Base-by-base conservation (phyloP, 92 coral and sea anemone genomes). In the Parazoanthus atlanticus region DNA sequence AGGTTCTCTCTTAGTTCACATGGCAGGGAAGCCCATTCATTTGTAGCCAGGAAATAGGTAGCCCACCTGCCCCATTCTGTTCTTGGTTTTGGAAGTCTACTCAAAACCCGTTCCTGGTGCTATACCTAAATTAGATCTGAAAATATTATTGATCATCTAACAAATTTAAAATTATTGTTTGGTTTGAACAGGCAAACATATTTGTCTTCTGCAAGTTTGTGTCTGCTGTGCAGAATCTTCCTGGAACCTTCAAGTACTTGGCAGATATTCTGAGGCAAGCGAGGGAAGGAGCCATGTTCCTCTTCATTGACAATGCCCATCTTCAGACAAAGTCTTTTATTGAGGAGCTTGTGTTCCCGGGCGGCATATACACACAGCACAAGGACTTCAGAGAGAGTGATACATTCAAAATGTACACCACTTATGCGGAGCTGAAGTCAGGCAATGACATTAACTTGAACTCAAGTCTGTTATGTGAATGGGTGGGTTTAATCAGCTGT, bases 241-340 rank as follows among this genome's bases (percentile, higher is more conserved):
- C 94, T 72, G 98, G 98, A 66, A 91, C 99, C 76, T 94, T 91
- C 87, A 92, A 93, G 71, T 93, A 94, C 82, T 84, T 97, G 81
- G 88, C 89, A 5, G 94, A 93, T 84, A 75, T 97, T 80, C 89
- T 97, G 52, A 91, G 91, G 77, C 89, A 92, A 2, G 94, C 97
- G 6, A 81, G 89, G 69, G 96, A 95, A 32, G 99, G 99, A 19
- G 91, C 97, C 6, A 70, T 95, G 84, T 97, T 97, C 56, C 97
- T 97, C 54, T 97, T 97, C 88, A 92, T 97, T 86, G 99, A 97
- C 92, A 97, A 97, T 92, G 99, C 99, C 32, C 99, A 97, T 88
- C 95, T 95, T 89, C 98, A 96, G 85, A 96, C 98, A 70, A 97
- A 96, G 86, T 87, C 90, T 46, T 97, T 97, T 64, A 95, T 97